Base-by-base conservation (phyloP, 23 tunicate genomes). In the Diplosoma virens region DNA sequence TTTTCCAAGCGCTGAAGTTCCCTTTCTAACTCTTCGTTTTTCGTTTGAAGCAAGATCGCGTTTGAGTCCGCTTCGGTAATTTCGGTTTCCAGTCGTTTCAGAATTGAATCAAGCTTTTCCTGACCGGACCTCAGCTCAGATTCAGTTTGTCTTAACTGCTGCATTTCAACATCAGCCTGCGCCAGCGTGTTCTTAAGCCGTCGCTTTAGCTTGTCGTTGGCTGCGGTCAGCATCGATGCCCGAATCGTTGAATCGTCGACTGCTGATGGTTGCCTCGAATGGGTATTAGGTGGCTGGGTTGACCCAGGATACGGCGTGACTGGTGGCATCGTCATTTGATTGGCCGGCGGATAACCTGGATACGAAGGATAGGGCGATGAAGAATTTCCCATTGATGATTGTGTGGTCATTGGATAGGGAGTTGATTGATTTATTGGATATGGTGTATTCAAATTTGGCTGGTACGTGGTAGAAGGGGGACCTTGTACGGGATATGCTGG, bases 171-270 rank as follows among this genome's bases (percentile, higher is more conserved):
- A 32, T 82, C 81, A 34, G 86, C 95, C 37, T 79, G 90, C 6
- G 86, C 36, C 6, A 58, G 47, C 17, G 94, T 86, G 30, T 87
- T 95, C 21, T 76, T 76, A 74, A 87, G 55, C 1, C 95, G 65
- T 67, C 89, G 36, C 65, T 87, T 82, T 41, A 92, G 76, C 30
- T 81, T 85, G 48, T 92, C 97, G 66, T 92, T 92, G 48, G 76
- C 92, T 0, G 92, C 97, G 1, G 91, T 59, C 25, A 59, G 37
- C 34, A 85, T 37, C 22, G 92, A 85, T 35, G 97, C 97, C 36
- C 79, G 69, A 25, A 92, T 81, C 92, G 81, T 92, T 14, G 75
- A 52, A 24, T 92, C 92, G 56, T 80, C 87, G 9, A 81, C 29
- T 7, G 56, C 67, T 52, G 81, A 45, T 66, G 37, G 89, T 25